Conservation (phyloP, 2,888 invertebrate species). For the Protula sp. region DNA sequence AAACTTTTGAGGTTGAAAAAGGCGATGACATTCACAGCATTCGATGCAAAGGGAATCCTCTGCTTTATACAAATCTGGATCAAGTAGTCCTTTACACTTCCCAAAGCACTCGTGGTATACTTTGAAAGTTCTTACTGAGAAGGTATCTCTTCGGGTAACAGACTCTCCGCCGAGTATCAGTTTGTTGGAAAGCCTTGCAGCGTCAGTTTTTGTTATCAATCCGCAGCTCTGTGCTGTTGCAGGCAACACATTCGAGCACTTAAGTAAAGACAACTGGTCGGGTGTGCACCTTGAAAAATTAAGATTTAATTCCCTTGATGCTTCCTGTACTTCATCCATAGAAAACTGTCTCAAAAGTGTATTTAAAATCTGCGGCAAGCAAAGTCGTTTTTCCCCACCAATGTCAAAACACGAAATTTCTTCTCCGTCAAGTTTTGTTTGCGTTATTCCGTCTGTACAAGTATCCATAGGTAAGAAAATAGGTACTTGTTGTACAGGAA, state of each 20-base stretch:
- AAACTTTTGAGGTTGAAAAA: constrained; percentile 85
- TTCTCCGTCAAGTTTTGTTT: constrained; percentile 84
- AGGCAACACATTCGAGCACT: constrained; percentile 60
- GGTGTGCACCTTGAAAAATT: constrained; percentile 90
- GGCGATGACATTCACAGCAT: constrained; percentile 78
- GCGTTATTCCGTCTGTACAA: constrained; percentile 59
- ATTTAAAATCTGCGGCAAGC: constrained; percentile 91
- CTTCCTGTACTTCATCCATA: constrained; percentile 76
- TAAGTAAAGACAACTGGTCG: constrained; percentile 83
- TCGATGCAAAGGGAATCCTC: constrained; percentile 77
- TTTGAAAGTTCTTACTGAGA: constrained; percentile 35
- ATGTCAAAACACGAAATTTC: constrained; percentile 91
- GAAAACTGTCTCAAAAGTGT: constrained; percentile 78
- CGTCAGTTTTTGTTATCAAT: constrained; percentile 94
- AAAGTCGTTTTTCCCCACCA: constrained; percentile 91
- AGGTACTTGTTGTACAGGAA: constrained; percentile 55
- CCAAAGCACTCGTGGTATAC: constrained; percentile 98
- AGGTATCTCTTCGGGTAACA: constrained; percentile 26
- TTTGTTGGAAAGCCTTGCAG: constrained; percentile 88
- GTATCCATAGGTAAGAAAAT: constrained; percentile 78
- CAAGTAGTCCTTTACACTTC: constrained; percentile 81
- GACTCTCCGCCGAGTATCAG: constrained; percentile 66
- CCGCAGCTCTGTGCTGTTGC: constrained; percentile 80
- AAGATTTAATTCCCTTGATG: constrained; percentile 91
- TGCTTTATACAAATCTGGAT: constrained; percentile 72